Evolutionary conservation across 2,888 invertebrate genomes (phyloP).

Genomic region (Synanthedon andrenaeformis): DNA sequence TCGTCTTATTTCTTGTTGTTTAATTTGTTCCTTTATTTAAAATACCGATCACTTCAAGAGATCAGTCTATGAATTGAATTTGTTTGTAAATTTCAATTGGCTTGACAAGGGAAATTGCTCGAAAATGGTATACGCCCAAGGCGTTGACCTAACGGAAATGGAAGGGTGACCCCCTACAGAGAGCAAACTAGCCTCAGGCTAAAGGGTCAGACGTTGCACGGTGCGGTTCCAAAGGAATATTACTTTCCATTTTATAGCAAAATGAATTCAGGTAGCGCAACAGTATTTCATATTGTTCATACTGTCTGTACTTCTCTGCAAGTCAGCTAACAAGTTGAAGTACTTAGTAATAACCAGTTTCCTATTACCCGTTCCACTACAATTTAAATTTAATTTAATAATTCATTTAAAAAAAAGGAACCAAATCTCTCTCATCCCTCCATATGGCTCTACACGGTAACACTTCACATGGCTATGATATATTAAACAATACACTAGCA

Average conservation of each 20-base stretch:
- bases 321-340: too few species aligned
- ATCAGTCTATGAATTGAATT: not conserved
- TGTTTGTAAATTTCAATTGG: slow-evolving; percentile 22
- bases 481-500: too few species aligned
- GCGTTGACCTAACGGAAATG: slow-evolving; percentile 52
- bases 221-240: not conserved
- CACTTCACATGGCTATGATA: too few species aligned
- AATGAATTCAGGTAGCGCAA: not conserved
- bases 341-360: not conserved
- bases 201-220: slow-evolving; percentile 3
- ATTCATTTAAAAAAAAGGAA: too few species aligned
- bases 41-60: too few species aligned
- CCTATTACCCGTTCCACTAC: not conserved
- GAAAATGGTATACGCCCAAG: slow-evolving; percentile 59
- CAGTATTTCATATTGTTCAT: too few species aligned
- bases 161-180: slow-evolving; percentile 26
- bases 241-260: not conserved
- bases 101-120: slow-evolving; percentile 38
- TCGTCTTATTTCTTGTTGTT: too few species aligned
- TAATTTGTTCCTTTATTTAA: too few species aligned
- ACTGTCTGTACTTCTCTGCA: too few species aligned
- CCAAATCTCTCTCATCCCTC: too few species aligned
- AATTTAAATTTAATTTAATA: not conserved
- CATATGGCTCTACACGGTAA: too few species aligned
- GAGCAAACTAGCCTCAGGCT: slow-evolving; percentile 6